Evolutionary conservation across 2,797 vertebrate genomes (phyloP).

Genomic region (Scolopax bukidnonensis): DNA sequence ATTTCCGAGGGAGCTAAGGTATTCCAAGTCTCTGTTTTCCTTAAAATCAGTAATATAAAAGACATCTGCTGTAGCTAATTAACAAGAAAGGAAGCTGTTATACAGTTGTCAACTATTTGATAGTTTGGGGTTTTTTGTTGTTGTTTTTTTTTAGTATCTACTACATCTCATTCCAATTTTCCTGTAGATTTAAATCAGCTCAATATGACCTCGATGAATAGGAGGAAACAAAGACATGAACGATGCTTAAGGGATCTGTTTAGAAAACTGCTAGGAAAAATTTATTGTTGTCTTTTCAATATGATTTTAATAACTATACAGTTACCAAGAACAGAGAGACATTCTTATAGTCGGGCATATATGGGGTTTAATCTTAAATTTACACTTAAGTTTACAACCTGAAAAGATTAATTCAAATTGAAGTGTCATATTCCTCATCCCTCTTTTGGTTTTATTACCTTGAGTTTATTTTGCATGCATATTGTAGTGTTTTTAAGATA

Average conservation of each 20-base stretch:
- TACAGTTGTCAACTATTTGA: background rate
- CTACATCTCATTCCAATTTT: background rate
- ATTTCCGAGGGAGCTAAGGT: background rate
- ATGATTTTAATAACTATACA: background rate
- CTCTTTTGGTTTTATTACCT: background rate
- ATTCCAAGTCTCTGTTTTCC: background rate
- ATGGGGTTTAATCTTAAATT: background rate
- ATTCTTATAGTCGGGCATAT: background rate
- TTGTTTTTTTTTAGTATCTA: background rate
- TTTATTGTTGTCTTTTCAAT: background rate
- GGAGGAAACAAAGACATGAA: background rate
- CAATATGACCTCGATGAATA: constrained; percentile 1
- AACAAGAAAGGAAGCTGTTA: background rate
- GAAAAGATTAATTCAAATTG: background rate
- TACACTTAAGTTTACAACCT: background rate
- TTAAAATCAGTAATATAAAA: background rate
- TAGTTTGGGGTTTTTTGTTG: background rate
- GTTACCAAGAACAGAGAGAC: background rate
- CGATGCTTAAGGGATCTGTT: background rate
- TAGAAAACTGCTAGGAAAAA: constrained; percentile 9
- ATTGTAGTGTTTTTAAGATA: background rate
- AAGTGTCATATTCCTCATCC: background rate
- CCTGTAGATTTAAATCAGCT: constrained; percentile 8
- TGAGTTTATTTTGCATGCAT: background rate
- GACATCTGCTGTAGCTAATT: background rate